Percentiles rank a stretch among this genome's conserved stretches.
Conservation (phyloP, 2,113 vertebrate genomes). For the Dissostichus mawsoni region DNA sequence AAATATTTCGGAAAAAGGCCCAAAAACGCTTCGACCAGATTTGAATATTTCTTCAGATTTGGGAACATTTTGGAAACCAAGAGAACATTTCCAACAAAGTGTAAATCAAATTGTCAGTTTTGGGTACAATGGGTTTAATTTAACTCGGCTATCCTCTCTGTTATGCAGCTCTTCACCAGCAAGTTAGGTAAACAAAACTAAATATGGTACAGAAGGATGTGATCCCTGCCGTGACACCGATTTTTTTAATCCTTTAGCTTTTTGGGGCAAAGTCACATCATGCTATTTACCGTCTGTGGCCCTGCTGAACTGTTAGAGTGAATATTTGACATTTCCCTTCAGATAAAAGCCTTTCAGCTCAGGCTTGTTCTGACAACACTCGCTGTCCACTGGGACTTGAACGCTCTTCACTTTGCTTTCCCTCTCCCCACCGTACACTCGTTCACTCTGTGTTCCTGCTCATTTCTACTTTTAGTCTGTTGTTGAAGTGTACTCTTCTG, state of each 20-base stretch:
- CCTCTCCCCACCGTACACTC: not conserved
- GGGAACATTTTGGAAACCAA: no score
- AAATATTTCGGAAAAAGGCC: no score
- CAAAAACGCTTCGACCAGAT: no score
- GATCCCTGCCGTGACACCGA: not conserved
- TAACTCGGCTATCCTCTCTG: not conserved
- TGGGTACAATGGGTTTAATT: no score
- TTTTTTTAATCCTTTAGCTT: not conserved
- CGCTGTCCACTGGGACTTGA: slow-evolving; percentile 26
- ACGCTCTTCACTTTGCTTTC: slow-evolving; percentile 13
- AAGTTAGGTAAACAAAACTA: not conserved
- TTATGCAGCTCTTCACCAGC: not conserved
- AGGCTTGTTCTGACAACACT: slow-evolving; percentile 24
- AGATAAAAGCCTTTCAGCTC: slow-evolving; percentile 44
- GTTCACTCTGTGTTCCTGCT: slow-evolving; percentile 3
- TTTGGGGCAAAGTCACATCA: slow-evolving; percentile 3
- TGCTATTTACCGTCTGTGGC: slow-evolving; percentile 33
- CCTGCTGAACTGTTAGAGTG: slow-evolving; percentile 32
- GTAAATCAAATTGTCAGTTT: no score
- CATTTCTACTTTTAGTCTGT: slow-evolving; percentile 34
- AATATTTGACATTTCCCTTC: slow-evolving; percentile 60
- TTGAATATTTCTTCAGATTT: no score
- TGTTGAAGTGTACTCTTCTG: slow-evolving; percentile 31
- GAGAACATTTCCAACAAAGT: no score
- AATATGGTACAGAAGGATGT: not conserved